Evolutionary conservation across 2,797 vertebrate genomes (phyloP).

Genomic region (Sparus aurata): DNA sequence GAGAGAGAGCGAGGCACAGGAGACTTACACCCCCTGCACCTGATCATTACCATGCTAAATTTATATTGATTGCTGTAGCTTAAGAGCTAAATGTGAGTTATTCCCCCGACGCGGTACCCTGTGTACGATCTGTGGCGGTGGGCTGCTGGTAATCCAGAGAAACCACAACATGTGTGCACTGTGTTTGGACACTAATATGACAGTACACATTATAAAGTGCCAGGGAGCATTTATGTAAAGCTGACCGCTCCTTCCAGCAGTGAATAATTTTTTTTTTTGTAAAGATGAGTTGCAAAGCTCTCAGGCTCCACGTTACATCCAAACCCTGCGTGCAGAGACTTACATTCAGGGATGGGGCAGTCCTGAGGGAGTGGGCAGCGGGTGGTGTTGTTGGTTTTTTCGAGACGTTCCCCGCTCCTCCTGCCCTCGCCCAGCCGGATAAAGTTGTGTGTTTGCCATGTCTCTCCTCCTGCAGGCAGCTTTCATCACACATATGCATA

Average conservation of each 20-base stretch:
- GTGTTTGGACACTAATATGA: conserved; percentile 66
- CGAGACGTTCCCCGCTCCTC: conserved; percentile 31
- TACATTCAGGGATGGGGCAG: neutral
- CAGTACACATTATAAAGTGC: conserved; percentile 45
- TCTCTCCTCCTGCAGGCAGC: conserved; percentile 68
- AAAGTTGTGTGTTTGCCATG: conserved; percentile 68
- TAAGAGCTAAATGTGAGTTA: conserved; percentile 84
- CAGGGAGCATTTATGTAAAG: conserved; percentile 49
- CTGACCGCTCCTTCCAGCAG: conserved; percentile 39
- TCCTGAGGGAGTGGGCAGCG: conserved; percentile 4
- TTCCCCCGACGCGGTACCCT: conserved; percentile 72
- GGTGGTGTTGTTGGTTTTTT: conserved; percentile 3
- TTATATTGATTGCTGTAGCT: conserved; percentile 87
- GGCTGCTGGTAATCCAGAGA: conserved; percentile 75
- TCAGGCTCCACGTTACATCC: conserved; percentile 44
- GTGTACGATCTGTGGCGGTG: conserved; percentile 69
- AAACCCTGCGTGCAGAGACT: conserved; percentile 8
- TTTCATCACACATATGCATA: conserved; percentile 80
- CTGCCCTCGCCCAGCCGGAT: conserved; percentile 48
- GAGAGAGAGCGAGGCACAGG: conserved; percentile 60
- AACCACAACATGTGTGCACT: conserved; percentile 69
- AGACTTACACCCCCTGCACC: conserved; percentile 77
- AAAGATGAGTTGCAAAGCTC: neutral
- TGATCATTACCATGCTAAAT: conserved; percentile 88
- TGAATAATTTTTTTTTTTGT: conserved; percentile 35